Evolutionary conservation across 1,140 invertebrate genomes (phyloP).

Genomic region (Drosophila watanabei): DNA sequence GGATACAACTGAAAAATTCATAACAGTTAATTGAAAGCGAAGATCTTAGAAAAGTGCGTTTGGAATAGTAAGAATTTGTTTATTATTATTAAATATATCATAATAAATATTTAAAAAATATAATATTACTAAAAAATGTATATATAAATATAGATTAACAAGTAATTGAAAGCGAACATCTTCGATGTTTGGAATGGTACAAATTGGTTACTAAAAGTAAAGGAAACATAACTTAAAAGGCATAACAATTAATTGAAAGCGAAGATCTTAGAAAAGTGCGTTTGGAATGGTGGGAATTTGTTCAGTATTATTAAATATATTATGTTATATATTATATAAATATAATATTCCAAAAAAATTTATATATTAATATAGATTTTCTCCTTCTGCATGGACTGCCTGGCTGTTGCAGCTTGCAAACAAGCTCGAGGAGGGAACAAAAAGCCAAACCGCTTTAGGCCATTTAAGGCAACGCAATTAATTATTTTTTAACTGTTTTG

Average conservation of each 20-base stretch:
- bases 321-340: background rate
- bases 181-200: too few species aligned
- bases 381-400: background rate
- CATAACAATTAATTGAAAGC: background rate
- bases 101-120: background rate
- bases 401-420: slow-evolving; percentile 72
- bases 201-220: background rate
- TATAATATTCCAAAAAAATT: background rate
- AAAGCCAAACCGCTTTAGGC: slow-evolving; percentile 79
- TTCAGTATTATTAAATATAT: background rate
- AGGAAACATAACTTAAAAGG: background rate
- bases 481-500: slow-evolving; percentile 86
- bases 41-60: background rate
- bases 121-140: background rate
- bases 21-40: background rate
- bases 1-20: background rate
- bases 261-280: background rate
- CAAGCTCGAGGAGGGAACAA: slow-evolving; percentile 57
- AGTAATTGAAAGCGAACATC: too few species aligned
- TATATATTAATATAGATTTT: background rate
- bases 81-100: background rate
- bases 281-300: background rate
- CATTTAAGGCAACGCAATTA: slow-evolving; percentile 85
- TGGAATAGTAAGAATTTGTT: background rate
- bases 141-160: background rate